A percentile compares a stretch with the other conserved stretches of the same genome.
Conservation (phyloP, 2,888 invertebrate genomes). For the Tipula lateralis region DNA sequence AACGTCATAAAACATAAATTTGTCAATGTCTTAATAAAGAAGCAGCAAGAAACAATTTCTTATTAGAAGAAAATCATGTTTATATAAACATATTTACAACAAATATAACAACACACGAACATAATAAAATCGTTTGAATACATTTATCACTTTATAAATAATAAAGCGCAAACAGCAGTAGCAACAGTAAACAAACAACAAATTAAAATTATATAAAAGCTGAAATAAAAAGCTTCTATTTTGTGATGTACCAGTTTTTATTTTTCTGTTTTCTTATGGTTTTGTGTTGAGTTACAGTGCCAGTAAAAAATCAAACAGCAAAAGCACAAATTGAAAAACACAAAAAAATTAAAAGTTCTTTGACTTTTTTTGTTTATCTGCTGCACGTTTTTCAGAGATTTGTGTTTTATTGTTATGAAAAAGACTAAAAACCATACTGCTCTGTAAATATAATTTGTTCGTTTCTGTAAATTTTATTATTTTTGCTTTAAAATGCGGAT, state of each 20-base stretch:
- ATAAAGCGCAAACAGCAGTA: not conserved
- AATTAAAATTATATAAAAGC: not conserved
- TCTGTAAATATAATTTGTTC: not conserved
- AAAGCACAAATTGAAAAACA: not conserved
- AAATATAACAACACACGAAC: not conserved
- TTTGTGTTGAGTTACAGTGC: not conserved
- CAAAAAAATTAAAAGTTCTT: not conserved
- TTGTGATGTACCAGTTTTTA: not conserved
- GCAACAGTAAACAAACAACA: constrained; percentile 19
- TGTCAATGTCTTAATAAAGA: not conserved
- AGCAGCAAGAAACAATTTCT: not conserved
- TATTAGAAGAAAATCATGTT: not conserved
- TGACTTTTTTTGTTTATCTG: not conserved
- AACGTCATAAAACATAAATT: not conserved
- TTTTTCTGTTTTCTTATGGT: not conserved
- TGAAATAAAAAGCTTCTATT: not conserved
- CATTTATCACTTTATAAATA: constrained; percentile 24
- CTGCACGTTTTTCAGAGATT: not conserved
- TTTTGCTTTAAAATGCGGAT: too few relatives aligned
- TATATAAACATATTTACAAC: not conserved
- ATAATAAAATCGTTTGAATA: not conserved
- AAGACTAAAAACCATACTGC: not conserved
- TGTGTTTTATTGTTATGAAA: not conserved
- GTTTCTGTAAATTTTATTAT: too few relatives aligned
- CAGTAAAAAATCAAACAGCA: not conserved